These are phyloP conservation scores for Leptothorax acervorum DNA, from an alignment of 2,888 invertebrate genomes.

Conservation along the genomic window DNA sequence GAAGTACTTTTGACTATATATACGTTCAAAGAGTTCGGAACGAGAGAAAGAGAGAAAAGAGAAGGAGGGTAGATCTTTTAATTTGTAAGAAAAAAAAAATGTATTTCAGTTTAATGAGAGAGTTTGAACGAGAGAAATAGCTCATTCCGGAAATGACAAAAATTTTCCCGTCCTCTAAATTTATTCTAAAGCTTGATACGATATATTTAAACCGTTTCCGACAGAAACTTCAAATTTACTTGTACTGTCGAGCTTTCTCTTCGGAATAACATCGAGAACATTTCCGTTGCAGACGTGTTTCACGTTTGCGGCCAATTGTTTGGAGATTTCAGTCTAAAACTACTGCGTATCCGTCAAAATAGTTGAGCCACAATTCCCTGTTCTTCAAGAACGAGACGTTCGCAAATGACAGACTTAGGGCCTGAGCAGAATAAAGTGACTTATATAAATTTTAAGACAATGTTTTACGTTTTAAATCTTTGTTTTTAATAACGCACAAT, in stretches of 20 bases:
- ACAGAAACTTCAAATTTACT: constrained; percentile 21
- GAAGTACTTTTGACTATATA: neutral
- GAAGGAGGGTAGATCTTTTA: neutral
- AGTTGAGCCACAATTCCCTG: neutral
- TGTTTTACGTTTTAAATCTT: too few relatives aligned
- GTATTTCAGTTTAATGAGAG: neutral
- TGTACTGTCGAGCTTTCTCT: constrained; percentile 21
- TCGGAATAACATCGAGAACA: neutral
- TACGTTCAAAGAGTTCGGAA: neutral
- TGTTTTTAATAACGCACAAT: too few relatives aligned
- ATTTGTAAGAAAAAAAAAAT: neutral
- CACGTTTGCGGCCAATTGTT: constrained; percentile 38
- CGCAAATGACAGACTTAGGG: too few relatives aligned
- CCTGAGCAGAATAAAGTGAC: too few relatives aligned
- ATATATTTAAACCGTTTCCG: neutral
- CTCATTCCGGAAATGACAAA: neutral
- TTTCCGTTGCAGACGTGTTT: constrained; percentile 16
- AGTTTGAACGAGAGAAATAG: neutral
- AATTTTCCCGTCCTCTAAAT: neutral
- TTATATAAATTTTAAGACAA: too few relatives aligned
- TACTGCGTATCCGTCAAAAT: neutral
- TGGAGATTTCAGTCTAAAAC: constrained; percentile 32
- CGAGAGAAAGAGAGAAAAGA: neutral
- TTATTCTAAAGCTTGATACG: neutral
- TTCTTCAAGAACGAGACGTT: constrained; percentile 17